Conservation (phyloP, 2,888 invertebrate genomes). For the Pseudococcus jackbeardsleyi region DNA sequence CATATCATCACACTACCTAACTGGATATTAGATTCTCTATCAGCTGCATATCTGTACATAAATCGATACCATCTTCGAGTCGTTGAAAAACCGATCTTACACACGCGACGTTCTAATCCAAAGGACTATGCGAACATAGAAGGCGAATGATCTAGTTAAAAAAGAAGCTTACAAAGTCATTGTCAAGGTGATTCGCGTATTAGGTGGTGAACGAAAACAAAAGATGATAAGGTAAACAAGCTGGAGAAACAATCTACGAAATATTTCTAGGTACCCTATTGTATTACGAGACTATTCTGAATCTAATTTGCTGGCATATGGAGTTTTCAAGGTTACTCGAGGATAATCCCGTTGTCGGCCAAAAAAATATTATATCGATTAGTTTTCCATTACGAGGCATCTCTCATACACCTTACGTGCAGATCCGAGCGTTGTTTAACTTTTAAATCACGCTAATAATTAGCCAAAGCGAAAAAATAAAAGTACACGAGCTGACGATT, state of each 20-base stretch:
- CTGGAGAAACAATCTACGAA: slow-evolving; percentile 5
- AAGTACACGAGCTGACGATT: slow-evolving; percentile 12
- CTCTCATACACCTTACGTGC: neutral
- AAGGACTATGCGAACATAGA: neutral
- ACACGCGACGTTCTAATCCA: neutral
- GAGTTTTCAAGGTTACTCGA: slow-evolving; percentile 20
- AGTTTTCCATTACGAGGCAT: slow-evolving; percentile 5
- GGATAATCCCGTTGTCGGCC: slow-evolving; percentile 21
- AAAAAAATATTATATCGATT: slow-evolving; percentile 24
- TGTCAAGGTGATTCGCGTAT: slow-evolving; percentile 46
- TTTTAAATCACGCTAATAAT: neutral
- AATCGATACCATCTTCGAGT: too few species aligned
- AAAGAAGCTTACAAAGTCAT: slow-evolving; percentile 33
- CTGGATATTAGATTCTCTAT: neutral
- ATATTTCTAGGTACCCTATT: slow-evolving; percentile 29
- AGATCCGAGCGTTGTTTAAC: neutral
- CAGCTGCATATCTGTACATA: too few species aligned
- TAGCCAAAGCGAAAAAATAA: neutral
- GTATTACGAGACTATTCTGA: neutral
- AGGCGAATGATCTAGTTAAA: slow-evolving; percentile 43
- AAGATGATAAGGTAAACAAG: slow-evolving; percentile 26
- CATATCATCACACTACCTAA: neutral
- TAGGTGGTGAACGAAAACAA: slow-evolving; percentile 41
- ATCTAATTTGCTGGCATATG: neutral
- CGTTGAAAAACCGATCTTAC: neutral